These are phyloP conservation scores for Megalops cyprinoides DNA, from an alignment of 2,797 vertebrate genomes.

Conservation along the genomic window DNA sequence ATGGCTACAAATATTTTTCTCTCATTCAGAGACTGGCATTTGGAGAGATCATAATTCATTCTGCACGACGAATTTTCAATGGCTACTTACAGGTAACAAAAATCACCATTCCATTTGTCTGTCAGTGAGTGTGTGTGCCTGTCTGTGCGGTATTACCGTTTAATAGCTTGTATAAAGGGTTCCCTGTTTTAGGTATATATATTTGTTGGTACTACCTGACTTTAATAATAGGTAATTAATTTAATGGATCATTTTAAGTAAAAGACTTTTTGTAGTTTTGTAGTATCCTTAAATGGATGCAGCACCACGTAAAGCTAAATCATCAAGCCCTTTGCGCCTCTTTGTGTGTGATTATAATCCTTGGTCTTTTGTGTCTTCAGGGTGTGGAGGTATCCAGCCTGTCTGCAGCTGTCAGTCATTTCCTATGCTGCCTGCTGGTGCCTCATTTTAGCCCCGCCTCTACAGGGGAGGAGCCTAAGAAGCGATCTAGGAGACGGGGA, in stretches of 20 bases:
- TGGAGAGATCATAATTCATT: slow-evolving; percentile 74
- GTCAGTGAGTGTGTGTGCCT: not conserved
- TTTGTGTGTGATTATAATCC: not conserved
- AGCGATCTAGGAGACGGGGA: slow-evolving; percentile 73
- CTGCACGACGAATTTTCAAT: slow-evolving; percentile 74
- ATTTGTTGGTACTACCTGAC: no score
- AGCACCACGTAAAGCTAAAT: no score
- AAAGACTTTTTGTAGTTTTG: no score
- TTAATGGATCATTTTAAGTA: no score
- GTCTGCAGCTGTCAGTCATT: slow-evolving; percentile 79
- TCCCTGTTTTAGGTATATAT: no score
- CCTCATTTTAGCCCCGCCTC: slow-evolving; percentile 64
- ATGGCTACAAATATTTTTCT: slow-evolving; percentile 17
- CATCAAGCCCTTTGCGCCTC: not conserved
- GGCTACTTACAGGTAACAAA: slow-evolving; percentile 74
- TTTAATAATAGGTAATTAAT: no score
- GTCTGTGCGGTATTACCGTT: not conserved
- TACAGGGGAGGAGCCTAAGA: slow-evolving; percentile 66
- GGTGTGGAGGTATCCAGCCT: slow-evolving; percentile 76
- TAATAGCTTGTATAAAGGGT: no score
- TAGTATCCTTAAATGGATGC: no score
- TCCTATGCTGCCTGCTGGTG: slow-evolving; percentile 78
- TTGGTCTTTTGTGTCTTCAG: slow-evolving; percentile 53
- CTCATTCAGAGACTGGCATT: slow-evolving; percentile 66
- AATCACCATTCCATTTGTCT: not conserved